Percentiles rank a stretch among this genome's conserved stretches.
Evolutionary conservation across 2,888 invertebrate genomes (phyloP).

Genomic region (Entomobrya proxima): DNA sequence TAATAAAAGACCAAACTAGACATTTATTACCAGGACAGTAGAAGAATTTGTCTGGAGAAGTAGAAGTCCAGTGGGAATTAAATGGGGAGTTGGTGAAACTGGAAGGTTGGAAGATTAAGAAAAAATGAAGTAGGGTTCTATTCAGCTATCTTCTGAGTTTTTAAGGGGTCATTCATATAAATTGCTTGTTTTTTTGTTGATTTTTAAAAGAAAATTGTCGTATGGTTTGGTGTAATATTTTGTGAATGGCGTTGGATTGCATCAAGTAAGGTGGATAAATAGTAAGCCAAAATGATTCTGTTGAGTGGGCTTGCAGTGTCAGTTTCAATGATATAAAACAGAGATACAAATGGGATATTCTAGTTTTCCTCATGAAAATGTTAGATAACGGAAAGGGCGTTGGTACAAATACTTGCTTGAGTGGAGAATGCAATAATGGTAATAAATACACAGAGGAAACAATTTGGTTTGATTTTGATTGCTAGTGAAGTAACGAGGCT

Average conservation of each 20-base stretch:
- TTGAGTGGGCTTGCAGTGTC: neutral
- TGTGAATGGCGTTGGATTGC: neutral
- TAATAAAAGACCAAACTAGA: neutral
- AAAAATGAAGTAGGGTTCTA: neutral
- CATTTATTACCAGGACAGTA: neutral
- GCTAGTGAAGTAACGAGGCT: too few species aligned
- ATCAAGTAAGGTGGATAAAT: neutral
- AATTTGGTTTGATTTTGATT: too few species aligned
- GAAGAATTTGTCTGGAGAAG: neutral
- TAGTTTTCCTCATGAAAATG: neutral
- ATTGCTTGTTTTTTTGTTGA: too few species aligned
- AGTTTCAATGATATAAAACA: neutral
- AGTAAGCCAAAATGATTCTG: too few species aligned
- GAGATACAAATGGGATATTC: constrained; percentile 4
- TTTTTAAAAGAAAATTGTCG: neutral
- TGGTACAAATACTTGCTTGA: too few species aligned
- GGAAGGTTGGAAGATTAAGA: neutral
- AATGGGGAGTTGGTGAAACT: neutral
- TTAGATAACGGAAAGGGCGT: constrained; percentile 3
- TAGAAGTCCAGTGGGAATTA: constrained; percentile 19
- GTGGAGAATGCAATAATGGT: too few species aligned
- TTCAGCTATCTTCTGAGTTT: too few species aligned
- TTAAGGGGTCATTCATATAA: neutral
- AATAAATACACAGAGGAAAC: too few species aligned
- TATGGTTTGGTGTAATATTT: neutral